Evolutionary conservation across 2,113 vertebrate species (phyloP), one percentile per base, ranked within the genome.

Genomic region (Neotragus moschatus): DNA sequence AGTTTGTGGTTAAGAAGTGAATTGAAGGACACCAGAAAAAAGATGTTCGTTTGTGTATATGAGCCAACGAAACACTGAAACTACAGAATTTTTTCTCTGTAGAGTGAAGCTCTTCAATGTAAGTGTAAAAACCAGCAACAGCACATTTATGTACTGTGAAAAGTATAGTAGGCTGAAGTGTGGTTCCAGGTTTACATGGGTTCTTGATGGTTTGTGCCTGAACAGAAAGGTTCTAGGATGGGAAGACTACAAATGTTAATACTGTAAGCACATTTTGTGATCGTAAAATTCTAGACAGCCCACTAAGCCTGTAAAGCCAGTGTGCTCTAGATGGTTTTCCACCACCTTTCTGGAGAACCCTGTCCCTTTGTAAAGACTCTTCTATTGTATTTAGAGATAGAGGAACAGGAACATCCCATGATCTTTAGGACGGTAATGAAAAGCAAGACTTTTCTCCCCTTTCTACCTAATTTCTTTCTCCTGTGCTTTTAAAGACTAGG

Each of bases 311-410:
- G 0, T 60, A 86, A 95, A 88, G 17, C 47, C 61, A 89, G 51
- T 61, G 81, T 51, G 1, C 77, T 66, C 88, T 73, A 39, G 80
- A 15, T 73, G 43, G 43, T 39, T 94, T 96, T 70, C 75, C 30
- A 70, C 53, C 47, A 61, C n/a, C 84, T 85, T 88, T 90, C 88
- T 47, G 53, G 73, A 96, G 53, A 98, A 88, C 86, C 92, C 96
- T 96, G 97, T 97, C 97, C 82, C 55, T 98, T 97, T 96, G 70
- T 94, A 81, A 21, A 98, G 97, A 97, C 70, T 86, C 36, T 97
- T 98, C 96, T 97, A 96, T 93, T 61, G 47, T 91, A 97, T 97
- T 92, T 97, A 97, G 97, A 97, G 96, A 80, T 81, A 91, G 98
- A 97, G 86, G 96, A 95, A 96, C 92, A 96, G 94, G 96, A 97